Evolutionary conservation across 2,113 vertebrate species (phyloP).

Genomic region (Coptodon bakossiorum): DNA sequence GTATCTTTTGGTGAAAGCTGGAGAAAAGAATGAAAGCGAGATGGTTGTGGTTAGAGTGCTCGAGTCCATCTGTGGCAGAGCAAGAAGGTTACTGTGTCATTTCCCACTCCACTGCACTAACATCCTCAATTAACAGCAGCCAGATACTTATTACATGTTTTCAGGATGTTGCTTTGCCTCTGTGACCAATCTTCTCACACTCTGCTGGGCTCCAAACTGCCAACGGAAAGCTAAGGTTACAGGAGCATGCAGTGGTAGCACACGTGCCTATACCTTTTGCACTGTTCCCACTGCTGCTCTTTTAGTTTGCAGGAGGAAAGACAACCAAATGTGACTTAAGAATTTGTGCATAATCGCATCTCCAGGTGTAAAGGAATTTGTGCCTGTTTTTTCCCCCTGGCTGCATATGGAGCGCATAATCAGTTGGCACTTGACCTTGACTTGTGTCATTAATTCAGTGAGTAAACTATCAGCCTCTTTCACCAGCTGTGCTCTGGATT

Average conservation of each 20-base stretch:
- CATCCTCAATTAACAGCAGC: constrained; percentile 71
- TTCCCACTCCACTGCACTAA: constrained; percentile 69
- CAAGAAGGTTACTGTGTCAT: constrained; percentile 67
- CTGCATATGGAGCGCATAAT: constrained; percentile 54
- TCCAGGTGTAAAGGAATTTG: constrained; percentile 54
- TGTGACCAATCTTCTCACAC: constrained; percentile 61
- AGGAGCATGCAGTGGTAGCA: neutral
- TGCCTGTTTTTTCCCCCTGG: constrained; percentile 22
- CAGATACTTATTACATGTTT: constrained; percentile 68
- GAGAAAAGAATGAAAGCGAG: neutral
- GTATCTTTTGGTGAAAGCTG: neutral
- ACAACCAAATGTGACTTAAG: constrained; percentile 30
- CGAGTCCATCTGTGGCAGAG: constrained; percentile 56
- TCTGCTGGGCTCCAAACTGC: constrained; percentile 40
- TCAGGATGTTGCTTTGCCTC: constrained; percentile 61
- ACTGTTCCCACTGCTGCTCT: neutral
- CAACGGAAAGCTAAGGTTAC: neutral
- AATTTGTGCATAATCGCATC: constrained; percentile 42
- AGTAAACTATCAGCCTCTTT: constrained; percentile 58
- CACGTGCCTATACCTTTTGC: neutral
- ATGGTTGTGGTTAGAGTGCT: neutral
- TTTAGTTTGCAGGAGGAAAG: neutral
- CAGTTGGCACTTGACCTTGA: constrained; percentile 65
- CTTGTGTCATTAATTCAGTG: constrained; percentile 66
- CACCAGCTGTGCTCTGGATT: constrained; percentile 60